These are phyloP conservation scores for Poeciliopsis prolifica DNA, from an alignment of 2,113 vertebrate species.

Conservation along the genomic window DNA sequence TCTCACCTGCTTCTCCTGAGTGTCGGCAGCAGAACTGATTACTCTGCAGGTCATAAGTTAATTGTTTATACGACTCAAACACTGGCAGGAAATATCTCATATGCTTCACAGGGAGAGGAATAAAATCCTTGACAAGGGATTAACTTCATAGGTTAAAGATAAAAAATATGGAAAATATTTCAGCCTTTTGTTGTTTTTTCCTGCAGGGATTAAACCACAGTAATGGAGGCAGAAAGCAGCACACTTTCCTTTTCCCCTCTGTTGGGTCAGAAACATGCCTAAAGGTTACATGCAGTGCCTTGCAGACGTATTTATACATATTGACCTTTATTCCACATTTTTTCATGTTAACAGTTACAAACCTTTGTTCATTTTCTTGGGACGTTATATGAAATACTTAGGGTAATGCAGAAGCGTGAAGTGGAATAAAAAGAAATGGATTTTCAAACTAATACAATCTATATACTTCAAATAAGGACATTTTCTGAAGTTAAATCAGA, in stretches of 20 bases:
- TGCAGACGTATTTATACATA: neutral
- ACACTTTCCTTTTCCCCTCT: neutral
- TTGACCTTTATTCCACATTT: no score
- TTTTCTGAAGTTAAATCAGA: no score
- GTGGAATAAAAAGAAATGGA: neutral
- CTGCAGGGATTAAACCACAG: constrained; percentile 18
- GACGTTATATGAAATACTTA: neutral
- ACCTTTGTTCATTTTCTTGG: neutral
- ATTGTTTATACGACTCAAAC: constrained; percentile 64
- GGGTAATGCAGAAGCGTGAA: neutral
- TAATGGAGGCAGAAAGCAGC: neutral
- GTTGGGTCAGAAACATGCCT: neutral
- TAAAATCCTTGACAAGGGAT: constrained; percentile 21
- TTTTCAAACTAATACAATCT: neutral
- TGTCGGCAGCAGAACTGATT: constrained; percentile 27
- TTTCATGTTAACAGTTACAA: no score
- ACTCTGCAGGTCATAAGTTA: constrained; percentile 59
- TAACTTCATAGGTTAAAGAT: constrained; percentile 13
- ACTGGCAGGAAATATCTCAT: constrained; percentile 46
- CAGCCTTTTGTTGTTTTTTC: constrained; percentile 11
- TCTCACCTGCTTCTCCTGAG: constrained; percentile 35
- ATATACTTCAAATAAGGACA: no score
- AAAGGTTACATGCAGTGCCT: neutral
- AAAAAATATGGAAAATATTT: neutral
- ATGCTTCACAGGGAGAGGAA: constrained; percentile 28